These are phyloP conservation scores for Ophthalmolycus amberensis DNA, from an alignment of 2,113 vertebrate genomes.

Conservation along the genomic window DNA sequence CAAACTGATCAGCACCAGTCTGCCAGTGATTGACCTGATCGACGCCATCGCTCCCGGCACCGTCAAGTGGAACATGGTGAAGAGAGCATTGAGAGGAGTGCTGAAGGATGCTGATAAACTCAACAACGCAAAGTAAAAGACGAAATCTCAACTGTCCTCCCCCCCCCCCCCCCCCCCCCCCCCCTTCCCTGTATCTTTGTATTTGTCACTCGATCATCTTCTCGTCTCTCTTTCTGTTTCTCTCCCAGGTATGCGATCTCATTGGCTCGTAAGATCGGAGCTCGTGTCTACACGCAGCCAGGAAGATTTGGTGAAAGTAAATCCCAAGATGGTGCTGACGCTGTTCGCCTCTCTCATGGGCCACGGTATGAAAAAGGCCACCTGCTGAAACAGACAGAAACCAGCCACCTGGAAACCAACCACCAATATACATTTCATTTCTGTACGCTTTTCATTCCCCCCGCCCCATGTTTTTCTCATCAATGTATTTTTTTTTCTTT, in stretches of 20 bases:
- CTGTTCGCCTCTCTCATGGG: constrained; percentile 98
- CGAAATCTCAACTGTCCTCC: background rate
- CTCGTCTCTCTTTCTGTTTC: background rate
- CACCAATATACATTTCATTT: constrained; percentile 14
- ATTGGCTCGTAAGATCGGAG: constrained; percentile 95
- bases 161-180: no score
- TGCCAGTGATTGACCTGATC: constrained; percentile 96
- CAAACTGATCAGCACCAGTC: constrained; percentile 92
- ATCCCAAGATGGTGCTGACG: constrained; percentile 99
- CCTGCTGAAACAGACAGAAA: constrained; percentile 46
- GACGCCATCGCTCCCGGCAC: constrained; percentile 91
- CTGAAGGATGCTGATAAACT: constrained; percentile 90
- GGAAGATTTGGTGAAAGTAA: constrained; percentile 93
- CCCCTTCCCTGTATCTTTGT: background rate
- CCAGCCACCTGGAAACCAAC: background rate
- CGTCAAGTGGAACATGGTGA: constrained; percentile 91
- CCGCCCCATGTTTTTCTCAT: background rate
- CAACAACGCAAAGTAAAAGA: constrained; percentile 76
- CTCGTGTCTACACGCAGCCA: constrained; percentile 94
- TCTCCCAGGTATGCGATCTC: constrained; percentile 93
- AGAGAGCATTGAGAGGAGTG: constrained; percentile 80
- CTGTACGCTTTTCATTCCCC: background rate
- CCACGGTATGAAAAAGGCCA: constrained; percentile 87
- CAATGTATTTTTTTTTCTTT: constrained; percentile 13
- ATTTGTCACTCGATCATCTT: background rate